Conservation (phyloP, 2,113 vertebrate species). For the Otis tarda region DNA sequence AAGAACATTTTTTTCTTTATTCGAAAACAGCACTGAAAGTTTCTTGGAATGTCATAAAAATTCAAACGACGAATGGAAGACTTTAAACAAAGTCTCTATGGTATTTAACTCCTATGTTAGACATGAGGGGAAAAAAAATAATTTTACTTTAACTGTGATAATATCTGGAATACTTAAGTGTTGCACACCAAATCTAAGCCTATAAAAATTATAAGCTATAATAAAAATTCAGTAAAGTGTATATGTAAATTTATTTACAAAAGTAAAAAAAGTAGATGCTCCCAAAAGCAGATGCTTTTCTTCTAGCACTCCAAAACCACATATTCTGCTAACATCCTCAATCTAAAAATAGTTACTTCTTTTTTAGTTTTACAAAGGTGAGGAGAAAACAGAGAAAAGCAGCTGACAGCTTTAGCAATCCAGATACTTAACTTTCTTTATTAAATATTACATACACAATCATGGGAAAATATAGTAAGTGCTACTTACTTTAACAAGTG, state of each 20-base stretch:
- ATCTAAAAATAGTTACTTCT: background rate
- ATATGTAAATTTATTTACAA: background rate
- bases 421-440: background rate
- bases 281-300: background rate
- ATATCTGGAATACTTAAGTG: background rate
- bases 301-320: background rate
- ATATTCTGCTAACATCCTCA: background rate
- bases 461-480: background rate
- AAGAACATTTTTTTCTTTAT: background rate
- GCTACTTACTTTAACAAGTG: slow-evolving; percentile 89
- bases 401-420: background rate
- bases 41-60: background rate
- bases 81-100: background rate
- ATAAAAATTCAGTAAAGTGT: background rate
- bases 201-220: background rate
- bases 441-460: background rate
- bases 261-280: background rate
- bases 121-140: background rate
- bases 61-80: background rate
- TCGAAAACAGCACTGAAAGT: background rate
- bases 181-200: background rate
- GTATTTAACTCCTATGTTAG: background rate
- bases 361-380: background rate
- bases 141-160: background rate
- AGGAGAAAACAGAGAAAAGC: background rate